Percentiles rank a stretch among this genome's conserved stretches.
Conservation (phyloP, 2,113 vertebrate species). For the Chunga burmeisteri region DNA sequence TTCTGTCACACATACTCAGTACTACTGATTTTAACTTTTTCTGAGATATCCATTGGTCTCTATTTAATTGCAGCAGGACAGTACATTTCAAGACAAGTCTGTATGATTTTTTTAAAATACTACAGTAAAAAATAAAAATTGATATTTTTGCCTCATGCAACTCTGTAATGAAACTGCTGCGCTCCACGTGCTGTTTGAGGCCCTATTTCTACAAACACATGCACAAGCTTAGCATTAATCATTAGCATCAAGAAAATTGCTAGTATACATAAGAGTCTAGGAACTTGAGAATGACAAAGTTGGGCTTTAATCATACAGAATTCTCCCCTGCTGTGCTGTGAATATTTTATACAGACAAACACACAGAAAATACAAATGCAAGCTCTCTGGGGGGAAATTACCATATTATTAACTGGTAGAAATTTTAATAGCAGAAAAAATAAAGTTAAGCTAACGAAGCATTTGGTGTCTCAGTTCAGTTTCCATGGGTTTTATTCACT, state of each 20-base stretch:
- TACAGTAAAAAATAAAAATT: background rate
- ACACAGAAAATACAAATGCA: background rate
- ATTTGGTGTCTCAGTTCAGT: background rate
- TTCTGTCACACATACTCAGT: background rate
- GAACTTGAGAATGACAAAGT: background rate
- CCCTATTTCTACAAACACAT: background rate
- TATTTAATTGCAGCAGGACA: background rate
- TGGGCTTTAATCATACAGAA: background rate
- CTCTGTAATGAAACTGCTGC: background rate
- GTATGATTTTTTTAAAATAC: background rate
- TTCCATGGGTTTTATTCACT: background rate
- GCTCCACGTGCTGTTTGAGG: background rate
- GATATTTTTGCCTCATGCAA: background rate
- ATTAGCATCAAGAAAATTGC: background rate
- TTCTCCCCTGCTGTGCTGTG: background rate
- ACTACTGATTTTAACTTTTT: background rate
- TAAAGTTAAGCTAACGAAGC: background rate
- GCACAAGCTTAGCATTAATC: background rate
- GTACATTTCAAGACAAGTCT: background rate
- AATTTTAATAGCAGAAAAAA: background rate
- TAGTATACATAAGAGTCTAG: background rate
- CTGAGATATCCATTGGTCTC: background rate
- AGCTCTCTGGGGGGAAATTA: background rate
- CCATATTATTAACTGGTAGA: background rate
- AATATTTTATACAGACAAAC: background rate